Conservation (phyloP, 1,140 invertebrate species). For the Caenorhabditis inopinata region DNA sequence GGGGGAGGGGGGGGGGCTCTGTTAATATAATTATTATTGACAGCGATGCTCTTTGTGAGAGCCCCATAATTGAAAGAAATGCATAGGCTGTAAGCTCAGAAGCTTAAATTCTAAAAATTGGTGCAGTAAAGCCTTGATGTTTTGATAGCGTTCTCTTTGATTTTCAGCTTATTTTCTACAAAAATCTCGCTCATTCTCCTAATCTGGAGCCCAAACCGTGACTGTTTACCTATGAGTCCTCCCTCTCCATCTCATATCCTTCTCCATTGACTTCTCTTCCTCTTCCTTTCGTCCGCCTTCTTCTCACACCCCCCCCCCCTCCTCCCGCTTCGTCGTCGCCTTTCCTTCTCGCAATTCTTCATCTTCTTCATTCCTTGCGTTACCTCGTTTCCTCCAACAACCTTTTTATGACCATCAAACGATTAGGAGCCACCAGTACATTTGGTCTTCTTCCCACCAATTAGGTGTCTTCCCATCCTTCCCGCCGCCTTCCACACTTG, state of each 20-base stretch:
- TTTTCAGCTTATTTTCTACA: no score
- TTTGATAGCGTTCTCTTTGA: no score
- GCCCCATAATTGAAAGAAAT: no score
- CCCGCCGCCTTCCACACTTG: neutral
- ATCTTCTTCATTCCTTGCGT: neutral
- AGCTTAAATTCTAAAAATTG: no score
- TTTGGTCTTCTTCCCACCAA: neutral
- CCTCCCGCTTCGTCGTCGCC: no score
- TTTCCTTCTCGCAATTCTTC: neutral
- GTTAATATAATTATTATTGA: no score
- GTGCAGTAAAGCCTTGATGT: no score
- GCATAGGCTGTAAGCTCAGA: no score
- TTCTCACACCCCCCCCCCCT: neutral
- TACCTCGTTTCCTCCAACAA: neutral
- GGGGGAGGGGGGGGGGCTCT: no score
- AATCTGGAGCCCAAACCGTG: neutral
- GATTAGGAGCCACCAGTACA: slow-evolving; percentile 13
- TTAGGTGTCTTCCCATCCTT: slow-evolving; percentile 19
- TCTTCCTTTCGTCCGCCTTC: neutral
- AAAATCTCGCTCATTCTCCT: no score
- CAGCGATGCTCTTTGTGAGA: no score
- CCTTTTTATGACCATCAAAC: slow-evolving; percentile 33
- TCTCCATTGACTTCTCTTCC: neutral
- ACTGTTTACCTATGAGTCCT: neutral
- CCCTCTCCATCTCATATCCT: neutral